These are phyloP conservation scores for Crenuchus spilurus DNA, from an alignment of 2,797 vertebrate species.

Conservation along the genomic window DNA sequence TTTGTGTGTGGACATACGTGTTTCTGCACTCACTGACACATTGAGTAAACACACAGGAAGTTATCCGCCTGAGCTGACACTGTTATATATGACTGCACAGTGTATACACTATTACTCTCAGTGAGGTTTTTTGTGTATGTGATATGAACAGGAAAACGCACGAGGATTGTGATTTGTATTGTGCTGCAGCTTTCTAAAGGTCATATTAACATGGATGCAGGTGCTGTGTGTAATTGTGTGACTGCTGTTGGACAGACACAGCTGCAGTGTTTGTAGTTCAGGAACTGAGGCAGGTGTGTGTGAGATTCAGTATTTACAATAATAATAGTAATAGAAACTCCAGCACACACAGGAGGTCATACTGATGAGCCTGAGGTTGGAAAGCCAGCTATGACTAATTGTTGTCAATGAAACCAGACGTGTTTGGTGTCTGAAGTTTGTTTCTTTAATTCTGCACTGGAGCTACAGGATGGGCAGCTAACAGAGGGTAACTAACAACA, in stretches of 20 bases:
- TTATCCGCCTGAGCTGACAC: not conserved
- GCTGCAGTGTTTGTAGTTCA: not conserved
- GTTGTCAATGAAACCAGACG: too few relatives aligned
- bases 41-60: not conserved
- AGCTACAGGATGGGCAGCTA: too few relatives aligned
- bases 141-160: not conserved
- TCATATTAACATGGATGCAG: conserved; percentile 13
- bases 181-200: conserved; percentile 14
- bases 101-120: not conserved
- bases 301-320: too few relatives aligned
- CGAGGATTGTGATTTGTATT: conserved; percentile 6
- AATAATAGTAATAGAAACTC: too few relatives aligned
- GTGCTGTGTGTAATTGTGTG: conserved; percentile 10
- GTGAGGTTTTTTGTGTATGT: not conserved
- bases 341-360: too few relatives aligned
- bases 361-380: too few relatives aligned
- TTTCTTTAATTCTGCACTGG: too few relatives aligned
- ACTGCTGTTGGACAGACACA: conserved; percentile 9
- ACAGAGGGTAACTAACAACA: too few relatives aligned
- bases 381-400: too few relatives aligned
- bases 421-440: too few relatives aligned
- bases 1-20: conserved; percentile 15
- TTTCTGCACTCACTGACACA: conserved; percentile 7
- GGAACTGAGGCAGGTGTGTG: conserved; percentile 27
- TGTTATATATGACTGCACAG: not conserved